These are phyloP conservation scores for Mirza zaza DNA, from an alignment of 2,113 vertebrate genomes.

Conservation along the genomic window DNA sequence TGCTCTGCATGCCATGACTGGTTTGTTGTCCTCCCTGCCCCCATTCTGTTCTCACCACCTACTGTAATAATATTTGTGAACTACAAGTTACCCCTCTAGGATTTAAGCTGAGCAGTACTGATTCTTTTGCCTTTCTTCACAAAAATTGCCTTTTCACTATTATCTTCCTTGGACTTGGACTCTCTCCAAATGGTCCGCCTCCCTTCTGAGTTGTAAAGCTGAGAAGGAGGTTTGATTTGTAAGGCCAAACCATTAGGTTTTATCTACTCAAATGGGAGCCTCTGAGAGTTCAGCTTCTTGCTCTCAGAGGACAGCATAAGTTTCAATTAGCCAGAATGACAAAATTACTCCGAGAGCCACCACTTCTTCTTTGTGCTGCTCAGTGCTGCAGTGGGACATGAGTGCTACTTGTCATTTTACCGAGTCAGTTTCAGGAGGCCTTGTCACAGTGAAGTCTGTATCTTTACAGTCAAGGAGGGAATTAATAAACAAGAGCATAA, in stretches of 20 bases:
- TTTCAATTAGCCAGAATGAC: constrained; percentile 30
- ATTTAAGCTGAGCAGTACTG: not conserved
- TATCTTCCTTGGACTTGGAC: constrained; percentile 59
- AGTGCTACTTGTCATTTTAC: not conserved
- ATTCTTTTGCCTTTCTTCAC: constrained; percentile 26
- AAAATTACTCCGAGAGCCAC: not conserved
- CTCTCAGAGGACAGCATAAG: not conserved
- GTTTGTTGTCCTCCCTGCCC: not conserved
- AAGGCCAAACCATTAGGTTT: constrained; percentile 57
- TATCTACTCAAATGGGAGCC: constrained; percentile 47
- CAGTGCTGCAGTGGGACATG: not conserved
- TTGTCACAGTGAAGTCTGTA: not conserved
- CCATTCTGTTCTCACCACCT: not conserved
- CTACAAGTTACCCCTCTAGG: constrained; percentile 51
- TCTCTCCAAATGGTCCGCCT: constrained; percentile 60
- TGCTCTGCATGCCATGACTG: not conserved
- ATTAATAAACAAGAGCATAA: not conserved
- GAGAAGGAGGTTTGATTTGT: constrained; percentile 39
- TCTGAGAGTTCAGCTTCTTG: constrained; percentile 33
- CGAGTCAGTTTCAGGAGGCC: fast-evolving
- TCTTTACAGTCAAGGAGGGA: constrained; percentile 30
- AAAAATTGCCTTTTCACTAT: constrained; percentile 41
- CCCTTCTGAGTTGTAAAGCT: constrained; percentile 63
- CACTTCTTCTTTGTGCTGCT: not conserved
- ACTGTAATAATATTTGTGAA: constrained; percentile 27